Base-by-base conservation (phyloP, 2,113 vertebrate species). In the Poeciliopsis retropinna region DNA sequence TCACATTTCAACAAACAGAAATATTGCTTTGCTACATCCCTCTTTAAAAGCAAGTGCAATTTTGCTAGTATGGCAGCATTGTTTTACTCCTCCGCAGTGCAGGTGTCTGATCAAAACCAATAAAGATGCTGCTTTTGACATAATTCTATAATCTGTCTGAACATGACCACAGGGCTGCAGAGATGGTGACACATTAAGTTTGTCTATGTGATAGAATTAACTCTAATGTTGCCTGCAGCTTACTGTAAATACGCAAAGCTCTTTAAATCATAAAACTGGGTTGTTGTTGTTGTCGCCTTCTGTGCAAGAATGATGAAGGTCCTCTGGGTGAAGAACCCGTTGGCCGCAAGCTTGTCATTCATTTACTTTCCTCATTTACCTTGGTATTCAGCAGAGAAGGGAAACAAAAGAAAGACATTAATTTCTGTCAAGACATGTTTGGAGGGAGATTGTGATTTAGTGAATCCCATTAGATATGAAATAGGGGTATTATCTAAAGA, bases 391-490 rank as follows among this genome's bases (percentile, higher is more conserved):
- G 47, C 37, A 72, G 34, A 77, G 31, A 64, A 57, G 25, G 57
- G 73, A 3, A 79, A 47, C 64, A 70, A 65, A 12, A 32, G 51
- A 8, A 25, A 67, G 68, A 70, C 29, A 72, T 88, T 72, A 3
- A 81, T 85, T 73, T 81, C 54, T 79, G 78, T 79, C 80, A 47
- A 22, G 64, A 60, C 70, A 73, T 75, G 44, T 86, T 75, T 69
- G 37, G 34, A 62, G 39, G 76, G 51, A 78, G 62, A 75, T 81
- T 80, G 25, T 47, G 47, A 31, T 85, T 78, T 62, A 64, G 60
- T 76, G 31, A 32, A 67, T 71, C 70, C 70, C 75, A 76, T 72
- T 79, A 63, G 76, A 69, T 85, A 67, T 88, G 63, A 86, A 85
- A 79, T 44, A 37, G 72, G 65, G 84, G 39, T 62, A 80, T 84